Evolutionary conservation across 2,888 invertebrate species (phyloP).

Genomic region (Xylota sylvarum): DNA sequence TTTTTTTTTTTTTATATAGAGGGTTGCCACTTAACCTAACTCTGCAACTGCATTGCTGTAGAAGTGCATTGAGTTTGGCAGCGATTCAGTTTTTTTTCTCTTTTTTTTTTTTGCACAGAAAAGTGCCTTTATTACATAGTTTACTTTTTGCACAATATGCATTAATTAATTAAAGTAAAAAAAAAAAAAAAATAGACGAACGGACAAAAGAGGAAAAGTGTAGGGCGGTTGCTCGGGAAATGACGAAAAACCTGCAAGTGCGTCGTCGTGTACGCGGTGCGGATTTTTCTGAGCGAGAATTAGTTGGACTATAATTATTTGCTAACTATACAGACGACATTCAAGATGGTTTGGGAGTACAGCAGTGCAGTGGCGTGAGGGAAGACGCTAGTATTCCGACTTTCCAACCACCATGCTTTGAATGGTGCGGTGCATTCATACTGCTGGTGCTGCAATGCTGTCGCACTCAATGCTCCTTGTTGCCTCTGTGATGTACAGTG

Average conservation of each 20-base stretch:
- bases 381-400: conserved; percentile 34
- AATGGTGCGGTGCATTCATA: conserved; percentile 52
- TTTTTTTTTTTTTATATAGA: conserved; percentile 10
- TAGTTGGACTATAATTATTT: conserved; percentile 68
- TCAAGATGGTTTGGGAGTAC: conserved; percentile 3
- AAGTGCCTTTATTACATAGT: conserved; percentile 59
- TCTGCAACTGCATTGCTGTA: conserved; percentile 23
- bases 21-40: conserved; percentile 66
- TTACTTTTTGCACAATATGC: conserved; percentile 38
- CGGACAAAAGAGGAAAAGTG: background rate
- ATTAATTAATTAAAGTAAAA: conserved; percentile 57
- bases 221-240: conserved; percentile 59
- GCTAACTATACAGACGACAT: conserved; percentile 56
- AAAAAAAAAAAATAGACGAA: conserved; percentile 38
- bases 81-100: conserved; percentile 24
- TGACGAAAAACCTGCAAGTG: conserved; percentile 49
- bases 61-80: conserved; percentile 49
- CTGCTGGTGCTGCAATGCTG: conserved; percentile 45
- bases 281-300: conserved; percentile 57
- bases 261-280: conserved; percentile 42
- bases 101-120: background rate
- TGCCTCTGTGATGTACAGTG: conserved; percentile 48
- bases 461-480: conserved; percentile 21
- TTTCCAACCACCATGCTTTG: conserved; percentile 52
- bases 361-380: conserved; percentile 17